Conservation (phyloP, 2,113 vertebrate species). For the Phalacrocorax pelagicus region DNA sequence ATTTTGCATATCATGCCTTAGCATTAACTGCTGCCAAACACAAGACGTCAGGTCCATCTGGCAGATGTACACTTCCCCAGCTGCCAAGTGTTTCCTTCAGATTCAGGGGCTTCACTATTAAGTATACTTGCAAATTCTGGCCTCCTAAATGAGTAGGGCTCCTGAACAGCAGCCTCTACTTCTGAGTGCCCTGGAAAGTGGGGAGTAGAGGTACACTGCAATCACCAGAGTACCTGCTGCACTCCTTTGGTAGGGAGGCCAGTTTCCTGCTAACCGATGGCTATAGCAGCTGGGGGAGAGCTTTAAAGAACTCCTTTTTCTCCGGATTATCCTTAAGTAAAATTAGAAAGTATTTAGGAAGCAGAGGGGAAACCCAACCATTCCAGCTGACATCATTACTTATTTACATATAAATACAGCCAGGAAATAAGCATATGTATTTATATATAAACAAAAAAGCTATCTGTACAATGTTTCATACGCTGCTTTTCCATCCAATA, state of each 20-base stretch:
- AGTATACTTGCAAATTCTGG: conserved; percentile 41
- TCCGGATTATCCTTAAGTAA: not conserved
- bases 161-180: not conserved
- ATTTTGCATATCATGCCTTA: conserved; percentile 2
- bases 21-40: conserved; percentile 18
- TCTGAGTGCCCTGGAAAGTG: not conserved
- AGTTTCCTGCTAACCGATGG: not conserved
- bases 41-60: conserved; percentile 40
- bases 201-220: not conserved
- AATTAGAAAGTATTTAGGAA: conserved; percentile 28
- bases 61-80: not conserved
- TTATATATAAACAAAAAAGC: conserved; percentile 51
- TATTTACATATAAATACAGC: conserved; percentile 64
- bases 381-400: conserved; percentile 38
- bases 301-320: not conserved
- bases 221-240: not conserved
- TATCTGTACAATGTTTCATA: conserved; percentile 18
- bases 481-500: conserved; percentile 10
- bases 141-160: not conserved
- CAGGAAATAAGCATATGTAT: conserved; percentile 69
- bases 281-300: not conserved
- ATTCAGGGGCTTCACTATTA: not conserved
- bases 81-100: conserved; percentile 25
- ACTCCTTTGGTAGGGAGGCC: not conserved
- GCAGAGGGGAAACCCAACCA: conserved; percentile 17